Evolutionary conservation across 2,888 invertebrate species (phyloP), one percentile per base, ranked within the genome.

Genomic region (Achlya flavicornis): DNA sequence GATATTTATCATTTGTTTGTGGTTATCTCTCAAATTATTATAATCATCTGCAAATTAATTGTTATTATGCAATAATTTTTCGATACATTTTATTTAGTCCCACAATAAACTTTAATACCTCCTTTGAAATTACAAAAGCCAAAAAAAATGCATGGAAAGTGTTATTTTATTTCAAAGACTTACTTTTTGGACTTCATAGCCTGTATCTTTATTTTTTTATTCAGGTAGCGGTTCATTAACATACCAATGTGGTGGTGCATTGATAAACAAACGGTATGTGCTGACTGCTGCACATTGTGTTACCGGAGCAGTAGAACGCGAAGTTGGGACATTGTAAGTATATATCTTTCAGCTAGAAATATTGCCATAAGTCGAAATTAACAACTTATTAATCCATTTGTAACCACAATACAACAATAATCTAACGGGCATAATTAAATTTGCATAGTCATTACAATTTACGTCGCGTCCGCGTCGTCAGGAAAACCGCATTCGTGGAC

Each of bases 261-360:
- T 96, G 61, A 92, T 96, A 65, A 95, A 94, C 76, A 89, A 87
- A 59, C 90, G 94, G 0, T 95, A 95, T 63, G 86, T 95, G 1
- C 72, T 96, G 67, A 95, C 96, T 1, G 96, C 96, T 1, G 96
- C 95, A 0, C 96, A 96, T 78, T 96, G 96, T 73, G 92, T 95
- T 8, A 87, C 86, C 6, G 95, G 94, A 32, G 90, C 88, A 8
- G 88, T 94, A 14, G 87, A 91, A 67, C 79, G 68, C 4, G 88
- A 89, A 69, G 91, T 94, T 26, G 94, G 94, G 57, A 91, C 84
- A 78, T 71, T 95, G 95, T 95, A 88, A 94, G 95, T 94, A 73
- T 16, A 32, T 7, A 41, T 63, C 19, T 46, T 38, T 35, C 3
- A 16, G 8, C 35, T 19, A 10, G 10, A 16, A 53, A 53, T 48